Evolutionary conservation across 2,797 vertebrate genomes (phyloP), one percentile per base, ranked within the genome.

Genomic region (Schizopygopsis pylzovi): DNA sequence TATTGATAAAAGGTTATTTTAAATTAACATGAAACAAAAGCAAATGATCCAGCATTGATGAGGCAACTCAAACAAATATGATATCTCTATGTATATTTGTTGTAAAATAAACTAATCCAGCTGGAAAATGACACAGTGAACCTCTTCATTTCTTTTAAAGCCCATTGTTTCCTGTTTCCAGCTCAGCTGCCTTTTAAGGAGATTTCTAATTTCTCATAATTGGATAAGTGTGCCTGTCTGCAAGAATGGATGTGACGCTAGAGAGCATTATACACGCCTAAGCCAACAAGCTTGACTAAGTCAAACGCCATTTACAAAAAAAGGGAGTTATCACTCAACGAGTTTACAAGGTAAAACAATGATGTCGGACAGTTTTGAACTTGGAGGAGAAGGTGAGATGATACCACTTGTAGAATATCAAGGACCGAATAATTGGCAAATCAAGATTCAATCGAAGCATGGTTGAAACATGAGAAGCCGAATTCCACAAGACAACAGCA

Each of bases 211-310:
- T 92, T 82, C 81, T 85, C 89, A 75, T 92, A 92, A 94, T 91
- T 92, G 89, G 92, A 93, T 92, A 92, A 91, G 91, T 90, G 91
- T 89, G 89, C 90, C 87, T 91, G 89, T 87, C 88, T 92, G 84
- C 28, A 92, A 89, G 92, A 92, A 92, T 86, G 72, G 87, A 87
- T 76, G 71, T 89, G 91, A 88, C 88, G 89, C 90, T 39, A 25
- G 65, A 78, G 89, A 89, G 90, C 92, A 87, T 88, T 90, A 91
- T 93, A 88, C 87, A 89, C 85, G 56, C 70, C 83, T 90, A 90
- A 93, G 67, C 92, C 91, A 87, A 90, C 90, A 92, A 89, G 33
- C 33, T 33, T 33, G 33, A 33, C 33, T 33, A 33, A 33, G 33
- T 33, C 33, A 33, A 33, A 33, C 33, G 2, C 33, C 33, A 33